Base-by-base conservation (phyloP, 2,113 vertebrate genomes). In the Zosterops pallidus region DNA sequence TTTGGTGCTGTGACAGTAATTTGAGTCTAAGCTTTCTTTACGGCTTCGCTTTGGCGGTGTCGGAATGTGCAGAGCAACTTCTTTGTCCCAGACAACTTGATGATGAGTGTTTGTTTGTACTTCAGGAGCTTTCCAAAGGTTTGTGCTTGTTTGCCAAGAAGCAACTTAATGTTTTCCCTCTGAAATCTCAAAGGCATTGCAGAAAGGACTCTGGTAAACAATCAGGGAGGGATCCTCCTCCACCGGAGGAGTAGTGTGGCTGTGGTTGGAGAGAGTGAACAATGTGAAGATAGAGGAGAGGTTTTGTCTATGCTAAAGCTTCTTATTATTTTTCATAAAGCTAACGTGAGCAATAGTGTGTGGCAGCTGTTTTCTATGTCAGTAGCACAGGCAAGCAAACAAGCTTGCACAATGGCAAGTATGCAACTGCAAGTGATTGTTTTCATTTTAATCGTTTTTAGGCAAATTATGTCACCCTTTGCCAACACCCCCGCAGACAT, bases 11-110 rank as follows among this genome's bases (percentile, higher is more conserved):
- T 70, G 74, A 59, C 83, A 75, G 52, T 47, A 89, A 85, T 86
- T 84, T 85, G 86, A 89, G 28, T 31, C 49, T 72, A 35, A 86
- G 53, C 53, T 80, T 95, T 74, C 84, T 79, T 90, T 92, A 62
- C 87, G 67, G 78, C 59, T 85, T 63, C 52, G 21, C 59, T 92
- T 74, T 65, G 37, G 33, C 1, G 0, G 47, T 64, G 60, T 75
- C 0, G 3, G 89, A 90, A 42, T 0, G 5, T 4, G 42, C 77
- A 53, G 59, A 12, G 47, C 28, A 55, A 70, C 67, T 80, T 55
- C 29, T 57, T 49, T 72, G 75, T 57, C 59, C 68, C 46, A 37
- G 59, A 94, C 57, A 72, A 81, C 52, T 92, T 13, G 37, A 42
- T 53, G 81, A 26, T 33, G 64, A 89, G 77, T 1, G 1, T 70